Conservation (phyloP, 2,797 vertebrate species). For the Scolopax bukidnonensis region DNA sequence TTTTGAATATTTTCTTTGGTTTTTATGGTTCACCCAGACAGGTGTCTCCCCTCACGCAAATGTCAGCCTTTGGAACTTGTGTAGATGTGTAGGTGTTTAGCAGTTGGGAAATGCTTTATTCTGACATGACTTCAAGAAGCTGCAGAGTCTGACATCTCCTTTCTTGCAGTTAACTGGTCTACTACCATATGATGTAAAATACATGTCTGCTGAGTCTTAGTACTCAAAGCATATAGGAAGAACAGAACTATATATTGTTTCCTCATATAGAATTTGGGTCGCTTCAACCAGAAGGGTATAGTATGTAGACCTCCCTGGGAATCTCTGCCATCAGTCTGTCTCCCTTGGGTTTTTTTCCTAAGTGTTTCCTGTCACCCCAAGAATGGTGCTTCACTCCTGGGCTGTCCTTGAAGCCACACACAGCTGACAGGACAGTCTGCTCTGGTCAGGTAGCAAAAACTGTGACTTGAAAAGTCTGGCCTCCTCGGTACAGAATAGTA, state of each 20-base stretch:
- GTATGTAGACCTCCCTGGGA: not conserved
- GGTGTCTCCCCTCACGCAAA: fast-evolving
- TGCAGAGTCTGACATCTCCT: not conserved
- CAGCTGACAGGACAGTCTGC: not conserved
- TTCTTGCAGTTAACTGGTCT: not conserved
- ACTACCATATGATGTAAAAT: not conserved
- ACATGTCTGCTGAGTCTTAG: not conserved
- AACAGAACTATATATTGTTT: too few species aligned
- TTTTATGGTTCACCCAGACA: not conserved
- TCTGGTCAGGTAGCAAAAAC: not conserved
- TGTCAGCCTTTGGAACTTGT: not conserved
- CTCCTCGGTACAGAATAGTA: too few species aligned
- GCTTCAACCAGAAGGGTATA: not conserved
- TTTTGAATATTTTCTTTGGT: not conserved
- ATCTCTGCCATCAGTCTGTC: not conserved
- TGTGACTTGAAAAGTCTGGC: fast-evolving
- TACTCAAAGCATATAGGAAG: not conserved
- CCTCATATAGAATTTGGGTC: not conserved
- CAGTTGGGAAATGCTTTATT: not conserved
- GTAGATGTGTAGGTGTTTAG: not conserved
- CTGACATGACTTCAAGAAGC: not conserved
- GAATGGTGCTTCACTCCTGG: fast-evolving
- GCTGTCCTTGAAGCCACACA: not conserved
- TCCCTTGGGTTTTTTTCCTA: not conserved
- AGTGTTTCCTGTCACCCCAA: not conserved